These are phyloP conservation scores for Trachelus troglodyta DNA, from an alignment of 2,888 invertebrate species.

Conservation along the genomic window DNA sequence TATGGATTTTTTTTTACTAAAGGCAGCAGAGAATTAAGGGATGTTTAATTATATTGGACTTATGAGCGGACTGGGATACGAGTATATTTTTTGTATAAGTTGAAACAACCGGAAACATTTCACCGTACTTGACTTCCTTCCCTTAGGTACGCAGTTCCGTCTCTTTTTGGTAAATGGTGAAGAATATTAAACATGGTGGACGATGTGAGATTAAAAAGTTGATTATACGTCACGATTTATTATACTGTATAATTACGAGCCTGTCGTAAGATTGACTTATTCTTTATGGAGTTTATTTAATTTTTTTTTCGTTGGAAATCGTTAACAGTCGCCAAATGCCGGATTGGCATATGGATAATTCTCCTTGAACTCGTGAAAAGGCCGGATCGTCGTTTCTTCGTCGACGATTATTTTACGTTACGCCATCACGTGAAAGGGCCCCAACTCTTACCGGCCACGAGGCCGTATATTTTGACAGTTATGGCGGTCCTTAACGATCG, in stretches of 20 bases:
- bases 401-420: constrained; percentile 3
- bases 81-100: neutral
- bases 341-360: neutral
- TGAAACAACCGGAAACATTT: neutral
- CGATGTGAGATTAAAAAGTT: neutral
- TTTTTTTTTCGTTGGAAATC: neutral
- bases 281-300: neutral
- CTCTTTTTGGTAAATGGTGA: neutral
- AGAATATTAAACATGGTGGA: neutral
- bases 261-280: neutral
- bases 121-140: neutral
- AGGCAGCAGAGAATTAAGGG: neutral
- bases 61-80: neutral
- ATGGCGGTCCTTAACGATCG: constrained; percentile 52
- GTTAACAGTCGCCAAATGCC: neutral
- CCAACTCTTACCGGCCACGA: constrained; percentile 25
- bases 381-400: neutral
- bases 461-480: constrained; percentile 55
- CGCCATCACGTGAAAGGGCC: neutral
- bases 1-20: too few species aligned
- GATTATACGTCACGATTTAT: neutral
- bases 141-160: neutral
- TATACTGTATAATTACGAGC: neutral
- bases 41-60: neutral
- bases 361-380: neutral